These are phyloP conservation scores for Nemotelus nigrinus DNA, from an alignment of 2,888 invertebrate genomes.

Conservation along the genomic window DNA sequence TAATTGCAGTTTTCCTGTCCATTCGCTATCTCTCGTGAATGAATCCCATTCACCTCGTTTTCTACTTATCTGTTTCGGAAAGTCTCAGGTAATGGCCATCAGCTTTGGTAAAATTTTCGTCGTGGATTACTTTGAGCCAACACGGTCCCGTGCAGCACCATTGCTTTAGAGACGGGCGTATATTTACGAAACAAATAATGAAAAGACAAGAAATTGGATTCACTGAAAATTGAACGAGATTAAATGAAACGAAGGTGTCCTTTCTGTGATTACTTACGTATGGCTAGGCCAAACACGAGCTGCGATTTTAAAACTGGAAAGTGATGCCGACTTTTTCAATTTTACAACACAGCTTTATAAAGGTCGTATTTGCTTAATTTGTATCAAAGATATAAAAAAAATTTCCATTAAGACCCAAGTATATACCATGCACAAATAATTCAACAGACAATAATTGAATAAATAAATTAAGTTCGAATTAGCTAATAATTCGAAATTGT, in stretches of 20 bases:
- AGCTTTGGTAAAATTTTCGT: background rate
- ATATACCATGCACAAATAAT: too few relatives aligned
- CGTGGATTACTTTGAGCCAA: background rate
- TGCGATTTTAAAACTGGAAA: too few relatives aligned
- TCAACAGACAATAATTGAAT: too few relatives aligned
- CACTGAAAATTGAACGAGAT: conserved; percentile 43
- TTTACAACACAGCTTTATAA: too few relatives aligned
- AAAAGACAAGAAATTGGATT: conserved; percentile 48
- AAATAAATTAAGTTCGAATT: too few relatives aligned
- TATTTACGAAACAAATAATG: conserved; percentile 50
- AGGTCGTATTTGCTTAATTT: too few relatives aligned
- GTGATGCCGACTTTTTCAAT: too few relatives aligned
- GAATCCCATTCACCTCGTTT: background rate
- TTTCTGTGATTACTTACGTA: conserved; percentile 46
- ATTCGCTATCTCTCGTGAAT: conserved; percentile 37
- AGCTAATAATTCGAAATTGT: too few relatives aligned
- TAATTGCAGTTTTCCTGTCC: conserved; percentile 50
- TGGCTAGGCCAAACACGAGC: background rate
- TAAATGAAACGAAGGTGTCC: conserved; percentile 49
- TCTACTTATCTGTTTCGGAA: conserved; percentile 28
- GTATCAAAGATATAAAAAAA: too few relatives aligned
- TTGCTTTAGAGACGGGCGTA: background rate
- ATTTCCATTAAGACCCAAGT: too few relatives aligned
- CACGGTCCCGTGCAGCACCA: background rate
- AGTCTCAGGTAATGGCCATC: conserved; percentile 16